Percentiles rank a stretch among this genome's conserved stretches.
Conservation (phyloP, 2,888 invertebrate species). For the Ephialtes manifestator region DNA sequence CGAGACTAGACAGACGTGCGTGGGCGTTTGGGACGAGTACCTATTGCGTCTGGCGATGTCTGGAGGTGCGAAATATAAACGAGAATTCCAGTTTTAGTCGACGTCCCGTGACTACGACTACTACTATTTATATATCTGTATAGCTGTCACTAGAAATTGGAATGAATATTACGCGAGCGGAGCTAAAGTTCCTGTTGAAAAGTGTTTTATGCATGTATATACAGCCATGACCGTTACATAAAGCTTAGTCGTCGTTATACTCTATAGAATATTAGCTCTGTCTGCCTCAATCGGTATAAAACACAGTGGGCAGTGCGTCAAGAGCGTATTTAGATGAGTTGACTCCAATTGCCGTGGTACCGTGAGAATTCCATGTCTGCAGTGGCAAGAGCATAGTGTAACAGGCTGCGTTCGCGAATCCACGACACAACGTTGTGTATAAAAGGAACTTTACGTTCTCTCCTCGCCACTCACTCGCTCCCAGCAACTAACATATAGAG, state of each 20-base stretch:
- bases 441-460: neutral
- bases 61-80: slow-evolving; percentile 28
- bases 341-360: slow-evolving; percentile 85
- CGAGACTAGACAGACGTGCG: slow-evolving; percentile 10
- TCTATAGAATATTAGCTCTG: slow-evolving; percentile 2
- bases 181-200: neutral
- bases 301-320: slow-evolving; percentile 59
- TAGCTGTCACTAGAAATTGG: slow-evolving; percentile 1
- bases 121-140: neutral
- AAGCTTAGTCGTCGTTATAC: neutral
- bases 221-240: slow-evolving; percentile 24
- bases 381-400: slow-evolving; percentile 40
- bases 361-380: slow-evolving; percentile 84
- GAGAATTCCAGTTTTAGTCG: slow-evolving; percentile 13
- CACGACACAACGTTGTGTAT: slow-evolving; percentile 11
- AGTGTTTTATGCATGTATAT: neutral
- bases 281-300: slow-evolving; percentile 39
- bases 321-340: slow-evolving; percentile 85
- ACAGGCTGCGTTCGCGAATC: slow-evolving; percentile 7
- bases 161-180: slow-evolving; percentile 3
- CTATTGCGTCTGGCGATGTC: slow-evolving; percentile 21
- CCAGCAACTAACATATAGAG: neutral
- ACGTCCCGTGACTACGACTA: slow-evolving; percentile 8
- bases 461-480: neutral
- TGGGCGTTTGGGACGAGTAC: slow-evolving; percentile 14